These are phyloP conservation scores for Tyto alba DNA, from an alignment of 2,113 vertebrate species.

Conservation along the genomic window DNA sequence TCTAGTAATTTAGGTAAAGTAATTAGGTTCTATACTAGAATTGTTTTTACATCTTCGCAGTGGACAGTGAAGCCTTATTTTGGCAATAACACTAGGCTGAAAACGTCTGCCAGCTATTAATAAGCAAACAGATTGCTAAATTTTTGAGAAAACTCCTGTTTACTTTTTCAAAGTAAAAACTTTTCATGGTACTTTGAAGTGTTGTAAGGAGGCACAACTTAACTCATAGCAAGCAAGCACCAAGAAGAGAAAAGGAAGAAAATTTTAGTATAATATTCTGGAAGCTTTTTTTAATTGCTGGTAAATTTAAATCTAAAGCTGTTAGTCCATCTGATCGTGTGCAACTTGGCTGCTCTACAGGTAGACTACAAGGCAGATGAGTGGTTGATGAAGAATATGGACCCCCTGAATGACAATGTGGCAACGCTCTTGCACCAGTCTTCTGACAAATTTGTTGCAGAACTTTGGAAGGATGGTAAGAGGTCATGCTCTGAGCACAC, in stretches of 20 bases:
- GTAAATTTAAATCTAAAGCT: rapidly evolving
- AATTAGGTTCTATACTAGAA: background rate
- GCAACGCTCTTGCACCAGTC: slow-evolving; percentile 96
- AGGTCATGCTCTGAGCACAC: background rate
- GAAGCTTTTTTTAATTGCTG: background rate
- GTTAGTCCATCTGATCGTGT: background rate
- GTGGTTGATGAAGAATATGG: slow-evolving; percentile 99
- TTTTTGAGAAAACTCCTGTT: background rate
- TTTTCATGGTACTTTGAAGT: background rate
- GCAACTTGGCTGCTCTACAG: slow-evolving; percentile 58
- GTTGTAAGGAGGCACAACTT: background rate
- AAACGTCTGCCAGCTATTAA: background rate
- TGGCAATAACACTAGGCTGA: background rate
- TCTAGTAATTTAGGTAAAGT: background rate
- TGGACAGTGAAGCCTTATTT: background rate
- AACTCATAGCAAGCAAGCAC: background rate
- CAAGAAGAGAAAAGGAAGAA: background rate
- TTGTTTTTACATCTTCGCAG: background rate
- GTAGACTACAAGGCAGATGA: slow-evolving; percentile 98
- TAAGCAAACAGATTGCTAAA: background rate
- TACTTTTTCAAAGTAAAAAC: background rate
- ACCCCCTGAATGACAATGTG: slow-evolving; percentile 96
- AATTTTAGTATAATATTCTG: background rate
- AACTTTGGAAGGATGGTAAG: slow-evolving; percentile 98
- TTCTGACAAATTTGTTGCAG: slow-evolving; percentile 92